Evolutionary conservation across 1,140 invertebrate genomes (phyloP).

Genomic region (Scylla paramamosain): DNA sequence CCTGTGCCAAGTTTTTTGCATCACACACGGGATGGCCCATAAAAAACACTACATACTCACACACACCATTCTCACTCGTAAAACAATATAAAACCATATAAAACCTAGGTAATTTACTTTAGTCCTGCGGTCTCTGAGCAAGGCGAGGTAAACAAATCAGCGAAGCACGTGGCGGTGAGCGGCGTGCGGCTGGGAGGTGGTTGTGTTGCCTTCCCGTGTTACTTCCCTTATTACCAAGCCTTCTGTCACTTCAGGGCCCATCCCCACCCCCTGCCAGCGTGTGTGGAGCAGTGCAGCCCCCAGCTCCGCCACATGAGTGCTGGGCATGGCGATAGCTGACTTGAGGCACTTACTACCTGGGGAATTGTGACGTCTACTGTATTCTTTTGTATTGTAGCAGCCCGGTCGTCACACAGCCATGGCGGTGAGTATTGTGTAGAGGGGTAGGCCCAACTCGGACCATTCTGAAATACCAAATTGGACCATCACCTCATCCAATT

Average conservation of each 20-base stretch:
- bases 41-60: too few species aligned
- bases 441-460: too few species aligned
- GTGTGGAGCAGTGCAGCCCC: neutral
- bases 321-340: neutral
- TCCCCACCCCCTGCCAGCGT: neutral
- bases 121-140: too few species aligned
- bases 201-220: too few species aligned
- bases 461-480: too few species aligned
- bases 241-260: neutral
- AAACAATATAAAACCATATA: too few species aligned
- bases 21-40: too few species aligned
- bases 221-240: neutral
- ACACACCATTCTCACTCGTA: too few species aligned
- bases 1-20: too few species aligned
- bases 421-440: neutral
- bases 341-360: neutral
- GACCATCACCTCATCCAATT: too few species aligned
- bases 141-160: neutral
- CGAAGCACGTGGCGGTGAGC: neutral
- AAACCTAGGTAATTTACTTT: too few species aligned
- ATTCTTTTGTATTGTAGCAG: neutral
- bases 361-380: neutral
- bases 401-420: neutral
- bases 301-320: neutral
- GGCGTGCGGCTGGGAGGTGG: too few species aligned